Evolutionary conservation across 2,888 invertebrate species (phyloP).

Genomic region (Pseudoips prasinana): DNA sequence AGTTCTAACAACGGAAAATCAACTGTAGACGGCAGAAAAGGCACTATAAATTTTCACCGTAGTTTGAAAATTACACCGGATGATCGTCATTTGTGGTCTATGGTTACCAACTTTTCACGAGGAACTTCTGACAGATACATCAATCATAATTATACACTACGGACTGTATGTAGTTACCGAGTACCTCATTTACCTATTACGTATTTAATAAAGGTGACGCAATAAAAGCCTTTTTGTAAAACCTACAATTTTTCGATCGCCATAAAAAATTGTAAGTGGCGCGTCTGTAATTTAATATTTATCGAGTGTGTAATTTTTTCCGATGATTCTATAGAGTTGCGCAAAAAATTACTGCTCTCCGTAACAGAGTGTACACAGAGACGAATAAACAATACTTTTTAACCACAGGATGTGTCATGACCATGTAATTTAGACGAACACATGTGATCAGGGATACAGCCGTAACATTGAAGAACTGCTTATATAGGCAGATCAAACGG

Average conservation of each 20-base stretch:
- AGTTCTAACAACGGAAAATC: no score
- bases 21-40: no score
- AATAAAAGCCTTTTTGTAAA: constrained; percentile 5
- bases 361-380: constrained; percentile 12
- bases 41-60: no score
- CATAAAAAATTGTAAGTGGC: constrained; percentile 23
- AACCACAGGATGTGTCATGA: constrained; percentile 38
- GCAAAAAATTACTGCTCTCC: constrained; percentile 29
- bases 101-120: no score
- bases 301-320: constrained; percentile 39
- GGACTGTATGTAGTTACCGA: no score
- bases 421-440: constrained; percentile 41
- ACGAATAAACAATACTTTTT: constrained; percentile 40
- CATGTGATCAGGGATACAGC: constrained; percentile 23
- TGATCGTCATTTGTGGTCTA: no score
- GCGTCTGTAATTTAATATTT: constrained; percentile 23
- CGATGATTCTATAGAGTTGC: constrained; percentile 38
- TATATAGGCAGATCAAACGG: constrained; percentile 33
- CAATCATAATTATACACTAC: no score
- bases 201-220: constrained; percentile 9
- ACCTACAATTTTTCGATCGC: constrained; percentile 12
- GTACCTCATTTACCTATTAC: no score
- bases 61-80: no score
- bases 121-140: no score
- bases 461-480: constrained; percentile 35